A percentile compares a stretch with the other conserved stretches of the same genome.
These are phyloP conservation scores for Sarcoramphus papa DNA, from an alignment of 2,797 vertebrate species.

Conservation along the genomic window DNA sequence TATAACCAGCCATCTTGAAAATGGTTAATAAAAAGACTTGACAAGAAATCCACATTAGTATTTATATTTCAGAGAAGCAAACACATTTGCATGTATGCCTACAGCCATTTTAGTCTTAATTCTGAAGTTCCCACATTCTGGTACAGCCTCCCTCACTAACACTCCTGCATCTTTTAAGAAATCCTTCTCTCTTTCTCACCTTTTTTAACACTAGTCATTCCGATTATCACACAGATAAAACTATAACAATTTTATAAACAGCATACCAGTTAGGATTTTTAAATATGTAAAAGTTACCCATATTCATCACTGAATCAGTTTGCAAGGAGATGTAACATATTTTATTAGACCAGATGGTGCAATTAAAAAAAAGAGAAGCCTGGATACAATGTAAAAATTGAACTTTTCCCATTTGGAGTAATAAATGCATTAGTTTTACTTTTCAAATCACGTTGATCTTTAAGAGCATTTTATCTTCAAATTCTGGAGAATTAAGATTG, in stretches of 20 bases:
- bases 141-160: background rate
- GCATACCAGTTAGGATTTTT: background rate
- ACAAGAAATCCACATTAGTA: background rate
- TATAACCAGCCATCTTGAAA: background rate
- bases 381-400: background rate
- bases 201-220: background rate
- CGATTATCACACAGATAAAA: background rate
- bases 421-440: background rate
- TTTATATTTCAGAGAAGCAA: background rate
- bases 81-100: background rate
- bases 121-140: background rate
- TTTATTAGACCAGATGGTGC: conserved; percentile 19
- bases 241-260: background rate
- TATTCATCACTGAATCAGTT: background rate
- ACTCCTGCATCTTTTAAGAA: background rate
- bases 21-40: background rate
- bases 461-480: background rate
- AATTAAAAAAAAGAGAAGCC: background rate
- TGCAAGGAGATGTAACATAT: background rate
- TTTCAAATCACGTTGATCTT: background rate
- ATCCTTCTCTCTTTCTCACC: background rate
- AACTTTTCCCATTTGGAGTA: background rate
- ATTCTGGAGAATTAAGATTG: background rate
- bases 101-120: background rate
- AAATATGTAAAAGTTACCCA: background rate